These are phyloP conservation scores for Stegophylla sp. DNA, from an alignment of 2,888 invertebrate genomes.

Conservation along the genomic window DNA sequence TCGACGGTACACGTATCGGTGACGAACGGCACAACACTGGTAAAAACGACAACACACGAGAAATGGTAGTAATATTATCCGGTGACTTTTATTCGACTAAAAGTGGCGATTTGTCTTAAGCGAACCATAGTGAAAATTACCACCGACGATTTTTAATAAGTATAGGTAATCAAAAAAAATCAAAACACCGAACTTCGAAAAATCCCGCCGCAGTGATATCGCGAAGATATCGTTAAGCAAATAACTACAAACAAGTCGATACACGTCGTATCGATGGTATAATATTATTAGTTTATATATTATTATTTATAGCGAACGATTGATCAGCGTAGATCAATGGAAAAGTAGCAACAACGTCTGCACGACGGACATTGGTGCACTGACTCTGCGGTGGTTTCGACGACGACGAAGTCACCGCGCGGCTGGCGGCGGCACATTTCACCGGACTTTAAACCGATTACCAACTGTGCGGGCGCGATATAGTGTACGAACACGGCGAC, in stretches of 20 bases:
- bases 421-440: constrained; percentile 39
- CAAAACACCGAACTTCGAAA: too few species aligned
- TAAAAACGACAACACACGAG: neutral
- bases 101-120: neutral
- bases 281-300: neutral
- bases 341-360: neutral
- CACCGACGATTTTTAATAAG: too few species aligned
- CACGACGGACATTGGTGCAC: constrained; percentile 26
- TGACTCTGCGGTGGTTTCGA: constrained; percentile 40
- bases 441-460: constrained; percentile 57
- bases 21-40: neutral
- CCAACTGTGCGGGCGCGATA: constrained; percentile 54
- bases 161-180: too few species aligned
- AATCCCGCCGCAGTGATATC: too few species aligned
- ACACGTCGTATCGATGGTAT: neutral
- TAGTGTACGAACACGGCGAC: too few species aligned
- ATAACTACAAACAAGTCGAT: too few species aligned
- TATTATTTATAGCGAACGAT: neutral
- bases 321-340: neutral
- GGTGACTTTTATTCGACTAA: constrained; percentile 1
- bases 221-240: too few species aligned
- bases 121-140: neutral
- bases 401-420: constrained; percentile 39
- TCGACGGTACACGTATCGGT: neutral
- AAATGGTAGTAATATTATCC: neutral